Conservation (phyloP, 2,113 vertebrate species). For the Bothrops jararaca region DNA sequence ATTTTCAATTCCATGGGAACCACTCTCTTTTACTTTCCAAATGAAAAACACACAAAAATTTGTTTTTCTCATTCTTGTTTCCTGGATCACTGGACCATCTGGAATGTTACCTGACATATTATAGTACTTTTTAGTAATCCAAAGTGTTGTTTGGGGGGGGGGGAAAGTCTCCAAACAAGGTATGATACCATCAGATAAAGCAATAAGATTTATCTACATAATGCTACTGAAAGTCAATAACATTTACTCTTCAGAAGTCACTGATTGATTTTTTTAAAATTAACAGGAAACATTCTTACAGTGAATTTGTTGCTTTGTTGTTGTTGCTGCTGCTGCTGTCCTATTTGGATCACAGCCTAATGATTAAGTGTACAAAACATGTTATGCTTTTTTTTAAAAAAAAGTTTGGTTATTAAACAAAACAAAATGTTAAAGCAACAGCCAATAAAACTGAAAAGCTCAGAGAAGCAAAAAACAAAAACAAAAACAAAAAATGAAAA, state of each 20-base stretch:
- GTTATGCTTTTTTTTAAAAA: background rate
- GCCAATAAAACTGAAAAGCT: background rate
- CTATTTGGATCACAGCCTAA: background rate
- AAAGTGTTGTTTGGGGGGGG: background rate
- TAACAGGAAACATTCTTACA: background rate
- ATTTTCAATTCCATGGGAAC: background rate
- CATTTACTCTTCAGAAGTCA: background rate
- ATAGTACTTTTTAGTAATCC: background rate
- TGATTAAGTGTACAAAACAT: background rate
- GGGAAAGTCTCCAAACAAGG: background rate
- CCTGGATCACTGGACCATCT: background rate
- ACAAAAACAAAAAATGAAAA: background rate
- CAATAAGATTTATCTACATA: background rate
- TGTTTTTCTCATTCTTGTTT: background rate
- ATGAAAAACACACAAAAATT: background rate
- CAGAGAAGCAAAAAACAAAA: background rate
- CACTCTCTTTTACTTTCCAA: background rate
- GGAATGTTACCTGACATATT: background rate
- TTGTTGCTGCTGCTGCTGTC: background rate
- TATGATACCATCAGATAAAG: background rate
- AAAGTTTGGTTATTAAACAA: background rate
- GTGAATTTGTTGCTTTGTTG: background rate
- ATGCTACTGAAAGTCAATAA: background rate
- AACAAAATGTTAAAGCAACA: background rate
- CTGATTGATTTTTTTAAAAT: background rate